Percentiles rank a stretch among this genome's conserved stretches.
Evolutionary conservation across 2,888 invertebrate species (phyloP).

Genomic region (Cheilosia grossa): DNA sequence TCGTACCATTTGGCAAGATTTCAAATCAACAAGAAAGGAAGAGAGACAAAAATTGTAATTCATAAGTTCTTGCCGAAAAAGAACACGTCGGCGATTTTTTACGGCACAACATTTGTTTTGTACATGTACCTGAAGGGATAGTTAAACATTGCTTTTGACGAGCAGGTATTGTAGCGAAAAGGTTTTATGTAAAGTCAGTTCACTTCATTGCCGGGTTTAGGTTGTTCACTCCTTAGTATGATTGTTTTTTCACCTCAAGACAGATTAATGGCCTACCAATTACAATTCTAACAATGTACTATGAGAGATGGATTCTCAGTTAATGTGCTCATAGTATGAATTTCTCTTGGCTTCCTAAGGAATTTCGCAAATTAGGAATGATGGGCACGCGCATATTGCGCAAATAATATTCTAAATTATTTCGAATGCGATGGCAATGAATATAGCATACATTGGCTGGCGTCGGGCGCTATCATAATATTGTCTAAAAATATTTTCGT

Average conservation of each 20-base stretch:
- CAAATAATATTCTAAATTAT: conserved; percentile 45
- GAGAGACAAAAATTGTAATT: conserved; percentile 40
- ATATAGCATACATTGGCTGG: conserved; percentile 51
- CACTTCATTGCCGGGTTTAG: conserved; percentile 21
- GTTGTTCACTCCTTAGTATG: conserved; percentile 32
- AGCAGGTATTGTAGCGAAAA: background rate
- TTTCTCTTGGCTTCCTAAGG: conserved; percentile 19
- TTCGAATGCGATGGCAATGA: conserved; percentile 60
- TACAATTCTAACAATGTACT: conserved; percentile 23
- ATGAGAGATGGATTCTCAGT: conserved; percentile 46
- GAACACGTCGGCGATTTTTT: conserved; percentile 3
- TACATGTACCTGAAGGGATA: background rate
- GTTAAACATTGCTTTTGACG: conserved; percentile 25
- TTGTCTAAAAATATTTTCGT: conserved; percentile 64
- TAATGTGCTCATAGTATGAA: conserved; percentile 21
- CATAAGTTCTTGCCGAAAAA: conserved; percentile 38
- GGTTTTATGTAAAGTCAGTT: conserved; percentile 41
- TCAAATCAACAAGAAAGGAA: conserved; percentile 29
- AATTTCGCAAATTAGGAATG: conserved; percentile 65
- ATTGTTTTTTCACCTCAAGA: background rate
- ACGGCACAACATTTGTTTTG: background rate
- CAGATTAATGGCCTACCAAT: background rate
- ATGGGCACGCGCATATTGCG: conserved; percentile 64
- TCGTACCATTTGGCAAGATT: conserved; percentile 46
- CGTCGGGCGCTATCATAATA: conserved; percentile 52